A percentile compares a stretch with the other conserved stretches of the same genome.
Conservation (phyloP, 2,888 invertebrate genomes). For the Melanostoma scalare region DNA sequence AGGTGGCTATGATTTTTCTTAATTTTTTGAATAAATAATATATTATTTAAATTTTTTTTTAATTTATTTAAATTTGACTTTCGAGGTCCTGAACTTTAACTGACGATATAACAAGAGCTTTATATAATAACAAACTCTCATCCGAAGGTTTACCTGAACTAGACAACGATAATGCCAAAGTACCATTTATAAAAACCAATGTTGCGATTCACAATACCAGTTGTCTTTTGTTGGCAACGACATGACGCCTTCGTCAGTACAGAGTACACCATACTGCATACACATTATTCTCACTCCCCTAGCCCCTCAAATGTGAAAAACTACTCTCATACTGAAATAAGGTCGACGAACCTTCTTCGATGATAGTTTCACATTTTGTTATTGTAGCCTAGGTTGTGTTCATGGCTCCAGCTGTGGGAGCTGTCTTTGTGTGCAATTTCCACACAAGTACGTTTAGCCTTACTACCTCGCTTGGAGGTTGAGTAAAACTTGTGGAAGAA, state of each 20-base stretch:
- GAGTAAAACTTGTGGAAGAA: background rate
- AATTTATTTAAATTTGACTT: no score
- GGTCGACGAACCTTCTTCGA: slow-evolving; percentile 64
- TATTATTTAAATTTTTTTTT: no score
- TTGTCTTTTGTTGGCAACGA: slow-evolving; percentile 25
- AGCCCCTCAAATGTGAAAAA: slow-evolving; percentile 52
- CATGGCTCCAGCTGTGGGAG: slow-evolving; percentile 47
- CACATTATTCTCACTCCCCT: slow-evolving; percentile 12
- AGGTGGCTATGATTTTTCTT: no score
- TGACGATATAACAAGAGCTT: no score
- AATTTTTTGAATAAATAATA: no score
- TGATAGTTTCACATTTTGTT: slow-evolving; percentile 72
- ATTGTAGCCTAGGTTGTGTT: slow-evolving; percentile 41
- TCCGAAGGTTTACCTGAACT: no score
- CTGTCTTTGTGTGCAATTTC: slow-evolving; percentile 52
- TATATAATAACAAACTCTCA: no score
- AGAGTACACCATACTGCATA: slow-evolving; percentile 18
- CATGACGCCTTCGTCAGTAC: background rate
- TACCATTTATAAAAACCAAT: no score
- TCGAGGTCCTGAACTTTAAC: no score
- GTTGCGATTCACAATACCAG: no score
- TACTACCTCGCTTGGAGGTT: background rate
- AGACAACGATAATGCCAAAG: no score
- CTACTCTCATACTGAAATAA: slow-evolving; percentile 71
- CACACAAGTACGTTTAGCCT: slow-evolving; percentile 19